Evolutionary conservation across 1,140 invertebrate species (phyloP).

Genomic region (Pristionchus pacificus): DNA sequence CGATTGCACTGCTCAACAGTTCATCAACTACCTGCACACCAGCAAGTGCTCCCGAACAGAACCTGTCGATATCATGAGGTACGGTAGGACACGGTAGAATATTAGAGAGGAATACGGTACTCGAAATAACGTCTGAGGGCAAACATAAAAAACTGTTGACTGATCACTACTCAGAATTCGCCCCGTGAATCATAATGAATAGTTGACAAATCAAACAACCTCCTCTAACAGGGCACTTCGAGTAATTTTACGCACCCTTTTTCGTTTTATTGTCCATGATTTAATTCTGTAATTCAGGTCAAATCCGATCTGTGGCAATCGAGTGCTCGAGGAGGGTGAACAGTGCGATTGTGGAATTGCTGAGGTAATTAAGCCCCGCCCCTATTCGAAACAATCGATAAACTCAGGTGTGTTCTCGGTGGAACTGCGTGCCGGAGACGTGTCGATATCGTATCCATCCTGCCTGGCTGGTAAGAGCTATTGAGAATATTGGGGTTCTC

Average conservation of each 20-base stretch:
- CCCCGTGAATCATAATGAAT: slow-evolving; percentile 7
- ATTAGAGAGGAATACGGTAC: no score
- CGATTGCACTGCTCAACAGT: slow-evolving; percentile 29
- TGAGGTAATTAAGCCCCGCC: no score
- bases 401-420: slow-evolving; percentile 2
- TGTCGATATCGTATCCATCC: slow-evolving; percentile 22
- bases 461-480: slow-evolving; percentile 18
- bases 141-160: slow-evolving; percentile 12
- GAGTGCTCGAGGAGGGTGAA: slow-evolving; percentile 22
- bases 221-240: no score
- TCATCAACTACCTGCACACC: slow-evolving; percentile 23
- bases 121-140: slow-evolving; percentile 11
- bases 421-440: slow-evolving; percentile 22
- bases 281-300: slow-evolving; percentile 17
- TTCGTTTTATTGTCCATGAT: no score
- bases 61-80: slow-evolving; percentile 10
- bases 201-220: slow-evolving; percentile 21
- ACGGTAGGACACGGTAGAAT: no score
- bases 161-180: slow-evolving; percentile 8
- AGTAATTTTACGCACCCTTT: no score
- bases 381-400: no score
- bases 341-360: slow-evolving; percentile 23
- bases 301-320: slow-evolving; percentile 20
- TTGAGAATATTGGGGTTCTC: no score
- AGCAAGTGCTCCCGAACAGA: slow-evolving; percentile 17